Conservation (phyloP, 2,113 vertebrate species). For the Phasianus colchicus region DNA sequence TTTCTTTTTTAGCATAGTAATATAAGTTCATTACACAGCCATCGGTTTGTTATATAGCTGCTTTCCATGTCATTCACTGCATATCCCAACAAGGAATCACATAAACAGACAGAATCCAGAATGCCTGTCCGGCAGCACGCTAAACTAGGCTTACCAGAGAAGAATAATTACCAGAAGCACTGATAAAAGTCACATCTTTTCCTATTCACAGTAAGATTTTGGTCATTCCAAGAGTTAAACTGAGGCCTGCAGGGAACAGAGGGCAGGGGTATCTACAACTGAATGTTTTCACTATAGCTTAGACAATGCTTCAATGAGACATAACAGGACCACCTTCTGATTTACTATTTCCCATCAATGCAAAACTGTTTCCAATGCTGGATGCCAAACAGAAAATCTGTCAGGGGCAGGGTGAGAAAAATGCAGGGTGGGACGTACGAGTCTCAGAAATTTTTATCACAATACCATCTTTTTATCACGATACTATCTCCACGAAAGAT, state of each 20-base stretch:
- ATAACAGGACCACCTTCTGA: background rate
- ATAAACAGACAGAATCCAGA: constrained; percentile 6
- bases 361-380: constrained; percentile 60
- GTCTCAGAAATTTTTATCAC: background rate
- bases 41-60: background rate
- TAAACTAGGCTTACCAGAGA: background rate
- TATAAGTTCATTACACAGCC: background rate
- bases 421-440: rapidly evolving
- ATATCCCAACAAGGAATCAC: constrained; percentile 2
- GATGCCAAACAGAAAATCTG: constrained; percentile 40
- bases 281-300: background rate
- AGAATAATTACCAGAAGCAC: background rate
- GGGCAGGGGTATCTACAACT: background rate
- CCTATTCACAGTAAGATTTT: background rate
- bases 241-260: background rate
- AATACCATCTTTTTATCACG: background rate
- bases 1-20: background rate
- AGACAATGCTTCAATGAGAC: background rate
- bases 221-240: background rate
- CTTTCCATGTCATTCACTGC: background rate
- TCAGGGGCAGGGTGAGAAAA: background rate
- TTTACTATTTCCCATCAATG: constrained; percentile 30
- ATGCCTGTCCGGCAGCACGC: background rate
- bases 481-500: background rate
- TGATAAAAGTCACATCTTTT: background rate